Conservation (phyloP, 2,888 invertebrate species). For the Subacronicta megacephala region DNA sequence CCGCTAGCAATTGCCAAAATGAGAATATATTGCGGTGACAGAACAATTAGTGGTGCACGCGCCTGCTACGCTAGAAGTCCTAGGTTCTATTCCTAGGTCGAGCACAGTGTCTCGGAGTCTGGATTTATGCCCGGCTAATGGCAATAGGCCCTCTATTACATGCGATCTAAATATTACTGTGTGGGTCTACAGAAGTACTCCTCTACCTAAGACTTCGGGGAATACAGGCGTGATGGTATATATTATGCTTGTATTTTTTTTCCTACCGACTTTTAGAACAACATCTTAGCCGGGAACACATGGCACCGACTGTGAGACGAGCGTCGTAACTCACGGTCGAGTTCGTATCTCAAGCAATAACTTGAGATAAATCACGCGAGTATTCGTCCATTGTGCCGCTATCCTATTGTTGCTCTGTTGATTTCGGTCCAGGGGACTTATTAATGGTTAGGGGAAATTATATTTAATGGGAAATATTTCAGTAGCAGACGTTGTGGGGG, state of each 20-base stretch:
- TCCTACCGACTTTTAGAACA: conserved; percentile 19
- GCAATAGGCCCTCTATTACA: too few relatives aligned
- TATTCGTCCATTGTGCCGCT: conserved; percentile 49
- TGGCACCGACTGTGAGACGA: conserved; percentile 65
- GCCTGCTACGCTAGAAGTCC: too few relatives aligned
- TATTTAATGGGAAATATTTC: conserved; percentile 56
- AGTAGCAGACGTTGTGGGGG: conserved; percentile 41
- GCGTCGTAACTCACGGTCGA: conserved; percentile 67
- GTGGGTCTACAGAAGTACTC: too few relatives aligned
- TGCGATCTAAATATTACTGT: too few relatives aligned
- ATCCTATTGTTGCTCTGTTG: conserved; percentile 55
- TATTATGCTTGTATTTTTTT: neutral
- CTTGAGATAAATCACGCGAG: conserved; percentile 57
- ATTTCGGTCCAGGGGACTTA: conserved; percentile 44
- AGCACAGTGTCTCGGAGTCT: neutral
- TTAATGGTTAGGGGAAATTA: conserved; percentile 46
- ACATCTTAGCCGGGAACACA: conserved; percentile 62
- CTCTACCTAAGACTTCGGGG: too few relatives aligned
- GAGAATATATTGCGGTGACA: too few relatives aligned
- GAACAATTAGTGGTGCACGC: too few relatives aligned
- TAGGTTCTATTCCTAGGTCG: too few relatives aligned
- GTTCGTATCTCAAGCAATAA: conserved; percentile 59
- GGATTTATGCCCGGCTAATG: too few relatives aligned
- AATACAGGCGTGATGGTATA: too few relatives aligned
- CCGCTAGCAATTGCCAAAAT: too few relatives aligned